Conservation (phyloP, 2,113 vertebrate genomes). For the Pleuronectes platessa region DNA sequence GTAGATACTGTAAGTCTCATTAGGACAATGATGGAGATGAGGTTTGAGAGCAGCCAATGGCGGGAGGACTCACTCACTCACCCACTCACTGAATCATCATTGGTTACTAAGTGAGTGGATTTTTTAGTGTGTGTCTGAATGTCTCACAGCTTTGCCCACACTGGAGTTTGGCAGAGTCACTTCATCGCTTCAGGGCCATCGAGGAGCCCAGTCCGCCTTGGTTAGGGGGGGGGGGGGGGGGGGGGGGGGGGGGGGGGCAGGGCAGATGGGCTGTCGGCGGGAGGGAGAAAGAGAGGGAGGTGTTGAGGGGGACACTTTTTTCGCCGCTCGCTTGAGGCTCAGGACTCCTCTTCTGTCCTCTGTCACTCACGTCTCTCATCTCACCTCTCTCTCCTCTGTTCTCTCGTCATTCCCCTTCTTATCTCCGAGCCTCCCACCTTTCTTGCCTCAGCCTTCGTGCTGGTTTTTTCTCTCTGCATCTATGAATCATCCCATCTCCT, state of each 20-base stretch:
- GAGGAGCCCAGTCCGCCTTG: constrained; percentile 31
- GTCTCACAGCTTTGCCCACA: constrained; percentile 50
- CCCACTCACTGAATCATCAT: constrained; percentile 31
- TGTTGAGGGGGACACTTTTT: constrained; percentile 12
- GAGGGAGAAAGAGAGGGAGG: constrained; percentile 10
- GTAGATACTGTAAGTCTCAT: background rate
- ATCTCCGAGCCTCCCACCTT: constrained; percentile 12
- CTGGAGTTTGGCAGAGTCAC: constrained; percentile 19
- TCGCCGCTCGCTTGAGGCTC: background rate
- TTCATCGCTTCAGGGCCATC: constrained; percentile 14
- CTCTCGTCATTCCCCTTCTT: background rate
- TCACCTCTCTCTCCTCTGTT: background rate
- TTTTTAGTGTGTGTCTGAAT: constrained; percentile 42
- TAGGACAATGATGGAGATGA: constrained; percentile 13
- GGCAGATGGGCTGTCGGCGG: constrained; percentile 45
- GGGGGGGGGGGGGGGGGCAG: no score
- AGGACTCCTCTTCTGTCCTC: constrained; percentile 26
- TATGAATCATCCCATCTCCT: constrained; percentile 59
- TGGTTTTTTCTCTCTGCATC: constrained; percentile 13
- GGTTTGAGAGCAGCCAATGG: constrained; percentile 7
- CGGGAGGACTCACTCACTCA: background rate
- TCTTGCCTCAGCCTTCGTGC: constrained; percentile 16
- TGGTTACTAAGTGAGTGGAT: background rate
- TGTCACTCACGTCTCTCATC: background rate
- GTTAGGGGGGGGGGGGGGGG: constrained; percentile 43